Percentiles rank a stretch among this genome's conserved stretches.
phyloP scores from a whole-genome alignment of 2,797 vertebrate species.

The Todus mexicanus region DNA sequence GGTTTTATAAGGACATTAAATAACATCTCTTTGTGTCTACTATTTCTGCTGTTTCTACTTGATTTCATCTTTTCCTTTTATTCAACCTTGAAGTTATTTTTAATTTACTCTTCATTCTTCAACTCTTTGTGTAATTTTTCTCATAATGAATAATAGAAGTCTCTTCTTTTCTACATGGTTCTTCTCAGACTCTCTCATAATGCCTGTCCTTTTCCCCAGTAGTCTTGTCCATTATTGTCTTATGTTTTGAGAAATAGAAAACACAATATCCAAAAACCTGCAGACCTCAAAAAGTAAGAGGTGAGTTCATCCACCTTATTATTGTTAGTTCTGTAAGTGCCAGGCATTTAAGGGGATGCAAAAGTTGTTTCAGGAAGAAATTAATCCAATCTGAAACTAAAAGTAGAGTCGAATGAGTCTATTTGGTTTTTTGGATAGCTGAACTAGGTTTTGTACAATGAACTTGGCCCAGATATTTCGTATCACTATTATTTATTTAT shows the following conservation, averaged over 20 bases:
- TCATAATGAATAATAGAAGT: neutral
- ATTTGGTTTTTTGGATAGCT: neutral
- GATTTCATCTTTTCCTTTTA: neutral
- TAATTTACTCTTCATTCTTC: neutral
- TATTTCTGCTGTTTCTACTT: neutral
- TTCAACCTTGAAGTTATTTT: neutral
- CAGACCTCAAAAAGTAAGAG: neutral
- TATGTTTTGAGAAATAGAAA: neutral
- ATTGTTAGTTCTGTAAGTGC: neutral
- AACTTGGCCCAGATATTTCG: neutral
- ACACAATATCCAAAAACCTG: neutral
- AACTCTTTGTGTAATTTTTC: neutral
- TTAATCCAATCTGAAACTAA: neutral
- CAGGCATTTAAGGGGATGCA: neutral
- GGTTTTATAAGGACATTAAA: neutral
- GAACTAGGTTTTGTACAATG: neutral
- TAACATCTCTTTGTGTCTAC: neutral
- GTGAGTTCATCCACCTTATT: neutral
- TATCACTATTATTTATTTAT: constrained; percentile 44
- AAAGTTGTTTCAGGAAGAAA: neutral
- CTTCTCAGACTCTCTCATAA: neutral
- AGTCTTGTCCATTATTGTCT: neutral
- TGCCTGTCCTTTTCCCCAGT: neutral
- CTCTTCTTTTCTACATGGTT: neutral
- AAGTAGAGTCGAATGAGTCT: neutral